Evolutionary conservation across 2,888 invertebrate species (phyloP), one percentile per base, ranked within the genome.

Genomic region (Andrena marginata): DNA sequence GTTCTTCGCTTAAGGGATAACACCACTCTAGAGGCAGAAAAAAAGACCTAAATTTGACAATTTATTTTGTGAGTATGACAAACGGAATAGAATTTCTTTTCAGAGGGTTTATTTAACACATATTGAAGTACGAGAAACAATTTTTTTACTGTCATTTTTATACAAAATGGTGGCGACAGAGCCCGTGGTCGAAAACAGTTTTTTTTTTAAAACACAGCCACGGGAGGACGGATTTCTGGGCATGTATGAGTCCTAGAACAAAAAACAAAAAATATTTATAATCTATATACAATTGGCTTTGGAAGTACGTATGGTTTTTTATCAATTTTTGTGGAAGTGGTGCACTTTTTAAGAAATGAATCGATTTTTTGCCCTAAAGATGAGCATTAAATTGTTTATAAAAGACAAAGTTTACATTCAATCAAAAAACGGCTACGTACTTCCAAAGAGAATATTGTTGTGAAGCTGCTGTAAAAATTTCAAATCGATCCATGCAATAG

Each of bases 331-430:
- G 20, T 31, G 7, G 16, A 68, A 5, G 7, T 54, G 31, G 51
- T 33, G 51, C n/a, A 67, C 8, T 67, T 68, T 33, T 29, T 33
- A 67, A 54, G 49, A 23, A 68, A 68, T 54, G 54, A 51, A 59
- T 59, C 59, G 59, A 59, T 6, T 59, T 59, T 59, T 59, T 59
- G 2, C 26, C 26, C 54, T 29, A 54, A 68, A 68, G 54, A 68
- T 68, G n/a, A 54, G 51, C 54, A 54, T 33, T 33, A 26, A 54
- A 65, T 65, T 68, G 16, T 33, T 54, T 49, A 54, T 68, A 68
- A 54, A 51, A 68, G 2, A 10, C 29, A 26, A 33, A 68, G 35
- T 56, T 68, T 48, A 49, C 20, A 33, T 31, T 54, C 20, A 23
- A 68, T 54, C 51, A 68, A 31, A 51, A 54, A 68, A 54, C 33